Base-by-base conservation (phyloP, 2,113 vertebrate species). In the Chelonoidis abingdonii region DNA sequence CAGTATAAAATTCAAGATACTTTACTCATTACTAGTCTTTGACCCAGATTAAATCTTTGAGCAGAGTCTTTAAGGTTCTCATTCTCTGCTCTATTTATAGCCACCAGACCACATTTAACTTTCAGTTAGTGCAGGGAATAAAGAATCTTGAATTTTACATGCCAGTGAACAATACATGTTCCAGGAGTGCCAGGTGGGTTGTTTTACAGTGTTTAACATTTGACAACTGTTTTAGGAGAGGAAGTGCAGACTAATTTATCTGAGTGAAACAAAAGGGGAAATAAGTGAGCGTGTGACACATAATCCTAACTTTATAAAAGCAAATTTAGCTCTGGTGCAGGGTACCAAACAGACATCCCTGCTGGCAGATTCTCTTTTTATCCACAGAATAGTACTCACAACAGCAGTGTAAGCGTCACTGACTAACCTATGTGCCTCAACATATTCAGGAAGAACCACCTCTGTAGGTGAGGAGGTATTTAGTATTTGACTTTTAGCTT, bases 231-330 rank as follows among this genome's bases (percentile, higher is more conserved):
- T n/a, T 83, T 31, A 24, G 84, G 82, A 81, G 47, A 82, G 69
- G 86, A 94, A 95, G 49, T 12, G 22, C 80, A 84, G 86, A 50
- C 59, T 89, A 75, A 65, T 52, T 96, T 95, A 84, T 88, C 93
- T 88, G 83, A 47, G 83, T 89, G 93, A 90, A 95, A 93, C 90
- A 86, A 79, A 88, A 82, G 5, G 5, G 29, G 3, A 25, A 80
- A 80, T 41, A 83, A 59, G 50, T 93, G 79, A 80, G 52, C 0
- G 1, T 4, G 29, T 72, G 78, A 86, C 59, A 25, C 59, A 79
- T 0, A 0, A 8, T 89, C 54, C 78, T 38, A 87, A 79, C 14
- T 92, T 62, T 54, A 31, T 27, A 38, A 2, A 4, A 81, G 19
- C 56, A 82, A 31, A 57, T 75, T 81, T 78, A 80, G 4, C n/a